Percentiles rank a stretch among this genome's conserved stretches.
Conservation (phyloP, 30 jellyfish, hydroid and myxozoan species). For the Rhopilema esculentum region DNA sequence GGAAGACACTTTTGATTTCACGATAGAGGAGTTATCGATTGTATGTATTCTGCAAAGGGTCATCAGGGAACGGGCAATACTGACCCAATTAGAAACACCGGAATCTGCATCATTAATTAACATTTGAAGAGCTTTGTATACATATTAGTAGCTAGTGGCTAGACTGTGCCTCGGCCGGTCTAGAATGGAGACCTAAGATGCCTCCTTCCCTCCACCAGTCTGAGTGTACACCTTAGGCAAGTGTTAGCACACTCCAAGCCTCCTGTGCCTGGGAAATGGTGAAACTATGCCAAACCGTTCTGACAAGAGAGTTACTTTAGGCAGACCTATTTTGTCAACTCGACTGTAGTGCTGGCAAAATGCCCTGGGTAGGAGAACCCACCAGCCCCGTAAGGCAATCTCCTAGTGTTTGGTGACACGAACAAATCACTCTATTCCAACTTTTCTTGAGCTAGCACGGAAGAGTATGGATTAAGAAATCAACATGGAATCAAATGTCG, state of each 20-base stretch:
- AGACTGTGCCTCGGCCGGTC: too few species aligned
- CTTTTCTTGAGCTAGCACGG: constrained; percentile 66
- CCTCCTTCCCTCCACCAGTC: too few species aligned
- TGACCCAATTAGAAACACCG: too few species aligned
- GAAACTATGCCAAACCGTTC: constrained; percentile 36
- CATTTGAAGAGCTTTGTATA: too few species aligned
- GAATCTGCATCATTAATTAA: too few species aligned
- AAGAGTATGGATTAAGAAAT: constrained; percentile 25
- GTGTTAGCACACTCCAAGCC: constrained; percentile 10
- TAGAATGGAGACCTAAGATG: constrained; percentile 10
- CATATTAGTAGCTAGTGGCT: too few species aligned
- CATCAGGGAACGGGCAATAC: too few species aligned
- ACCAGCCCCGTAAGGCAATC: constrained; percentile 43
- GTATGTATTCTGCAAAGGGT: too few species aligned
- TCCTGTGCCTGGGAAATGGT: constrained; percentile 1
- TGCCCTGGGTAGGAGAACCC: constrained; percentile 51
- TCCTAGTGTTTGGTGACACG: constrained; percentile 55
- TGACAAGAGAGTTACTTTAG: constrained; percentile 25
- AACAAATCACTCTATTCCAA: constrained; percentile 54
- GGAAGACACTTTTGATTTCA: too few species aligned
- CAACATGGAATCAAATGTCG: constrained; percentile 46
- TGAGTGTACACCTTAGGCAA: constrained; percentile 16
- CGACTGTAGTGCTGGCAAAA: constrained; percentile 51
- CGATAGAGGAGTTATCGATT: too few species aligned
- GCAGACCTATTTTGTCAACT: constrained; percentile 43